These are phyloP conservation scores for Heliangelus exortis DNA, from an alignment of 2,797 vertebrate genomes.

Conservation along the genomic window DNA sequence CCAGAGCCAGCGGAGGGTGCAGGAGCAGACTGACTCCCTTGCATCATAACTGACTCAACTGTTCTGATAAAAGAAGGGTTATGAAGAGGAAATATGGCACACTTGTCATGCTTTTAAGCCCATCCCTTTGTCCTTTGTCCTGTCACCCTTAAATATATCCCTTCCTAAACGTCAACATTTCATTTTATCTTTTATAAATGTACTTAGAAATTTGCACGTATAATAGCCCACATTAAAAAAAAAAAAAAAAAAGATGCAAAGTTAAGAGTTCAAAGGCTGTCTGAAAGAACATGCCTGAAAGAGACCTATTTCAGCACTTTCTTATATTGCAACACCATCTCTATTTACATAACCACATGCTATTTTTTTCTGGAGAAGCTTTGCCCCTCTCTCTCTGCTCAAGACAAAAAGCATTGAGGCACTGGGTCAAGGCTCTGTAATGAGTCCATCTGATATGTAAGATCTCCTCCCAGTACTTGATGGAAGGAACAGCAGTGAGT, in stretches of 20 bases:
- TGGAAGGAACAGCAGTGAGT: neutral
- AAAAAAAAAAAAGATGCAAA: neutral
- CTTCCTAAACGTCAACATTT: neutral
- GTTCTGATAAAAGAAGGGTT: neutral
- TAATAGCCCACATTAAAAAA: rapidly evolving
- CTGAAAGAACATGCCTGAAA: neutral
- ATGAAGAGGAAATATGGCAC: neutral
- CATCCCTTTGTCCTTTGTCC: neutral
- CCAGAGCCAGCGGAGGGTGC: neutral
- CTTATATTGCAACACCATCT: constrained; percentile 28
- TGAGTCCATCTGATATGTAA: neutral
- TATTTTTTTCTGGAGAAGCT: neutral
- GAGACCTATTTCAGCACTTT: constrained; percentile 42
- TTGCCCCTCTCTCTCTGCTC: neutral
- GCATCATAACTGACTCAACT: rapidly evolving
- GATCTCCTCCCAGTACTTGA: neutral
- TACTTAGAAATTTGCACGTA: neutral
- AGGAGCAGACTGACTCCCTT: neutral
- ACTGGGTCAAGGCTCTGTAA: neutral
- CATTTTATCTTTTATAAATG: neutral
- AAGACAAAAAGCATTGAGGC: neutral
- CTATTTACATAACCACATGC: neutral
- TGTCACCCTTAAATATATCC: neutral
- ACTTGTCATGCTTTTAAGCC: neutral
- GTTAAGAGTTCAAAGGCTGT: constrained; percentile 13